Conservation (phyloP, 2,888 invertebrate genomes). For the Tenodera sinensis region DNA sequence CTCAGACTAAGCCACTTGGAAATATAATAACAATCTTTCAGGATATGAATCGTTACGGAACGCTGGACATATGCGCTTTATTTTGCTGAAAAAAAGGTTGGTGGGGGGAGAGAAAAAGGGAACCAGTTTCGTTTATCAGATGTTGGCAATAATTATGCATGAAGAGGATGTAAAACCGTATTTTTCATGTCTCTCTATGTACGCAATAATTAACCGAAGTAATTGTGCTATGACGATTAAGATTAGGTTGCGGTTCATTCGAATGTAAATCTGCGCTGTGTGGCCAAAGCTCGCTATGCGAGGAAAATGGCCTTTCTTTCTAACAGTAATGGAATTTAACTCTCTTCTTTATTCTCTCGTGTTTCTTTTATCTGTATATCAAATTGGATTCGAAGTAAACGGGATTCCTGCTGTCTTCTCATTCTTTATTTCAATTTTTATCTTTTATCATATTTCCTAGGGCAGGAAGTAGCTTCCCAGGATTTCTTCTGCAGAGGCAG, state of each 20-base stretch:
- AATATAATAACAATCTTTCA: constrained; percentile 12
- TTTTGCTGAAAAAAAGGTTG: background rate
- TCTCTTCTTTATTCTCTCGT: background rate
- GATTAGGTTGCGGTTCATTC: background rate
- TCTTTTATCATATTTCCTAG: background rate
- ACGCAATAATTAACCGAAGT: constrained; percentile 16
- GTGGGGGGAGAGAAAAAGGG: background rate
- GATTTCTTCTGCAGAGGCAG: background rate
- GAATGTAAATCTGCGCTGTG: background rate
- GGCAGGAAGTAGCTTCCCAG: background rate
- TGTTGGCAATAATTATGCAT: constrained; percentile 27
- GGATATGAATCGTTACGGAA: constrained; percentile 18
- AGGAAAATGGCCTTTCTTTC: background rate
- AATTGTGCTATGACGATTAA: constrained; percentile 15
- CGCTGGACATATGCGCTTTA: constrained; percentile 12
- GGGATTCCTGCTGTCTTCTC: background rate
- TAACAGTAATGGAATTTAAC: background rate
- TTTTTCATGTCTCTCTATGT: constrained; percentile 12
- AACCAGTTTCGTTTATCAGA: constrained; percentile 24
- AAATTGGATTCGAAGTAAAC: constrained; percentile 14
- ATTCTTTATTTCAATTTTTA: constrained; percentile 9
- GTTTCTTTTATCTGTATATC: constrained; percentile 15
- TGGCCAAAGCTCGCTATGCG: background rate
- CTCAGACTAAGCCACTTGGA: background rate
- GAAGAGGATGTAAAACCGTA: constrained; percentile 25